Evolutionary conservation across 2,888 invertebrate species (phyloP), one percentile per base, ranked within the genome.

Genomic region (Scaptomyza cyrtandrae): DNA sequence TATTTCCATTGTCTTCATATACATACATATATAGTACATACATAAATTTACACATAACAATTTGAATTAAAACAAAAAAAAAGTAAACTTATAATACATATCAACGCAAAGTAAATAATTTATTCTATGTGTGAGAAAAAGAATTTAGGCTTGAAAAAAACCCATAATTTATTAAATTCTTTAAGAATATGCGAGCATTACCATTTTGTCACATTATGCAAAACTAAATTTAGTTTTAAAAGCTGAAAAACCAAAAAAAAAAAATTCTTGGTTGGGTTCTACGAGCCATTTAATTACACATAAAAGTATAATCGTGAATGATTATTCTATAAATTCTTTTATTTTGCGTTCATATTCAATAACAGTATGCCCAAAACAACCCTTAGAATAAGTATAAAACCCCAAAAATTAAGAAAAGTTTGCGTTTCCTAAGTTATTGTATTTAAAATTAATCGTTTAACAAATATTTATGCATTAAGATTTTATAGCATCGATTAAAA

Each of bases 401-500:
- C 66, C 55, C 66, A n/a, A 58, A 61, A 48, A 35, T 16, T 16
- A 52, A 19, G 35, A 49, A 55, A 55, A 29, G 24, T 55, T 70
- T 74, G 13, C 60, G 58, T 74, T 74, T 49, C 31, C 37, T 74
- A 57, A 53, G 66, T 74, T 74, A 74, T 66, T 74, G 74, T 74
- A 71, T 62, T 74, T 45, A 66, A 71, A 68, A 62, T 49, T 64
- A 31, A 64, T 56, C 43, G 60, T 71, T 78, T 71, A 41, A 39
- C 35, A 55, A 57, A 60, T 63, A 71, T 45, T 46, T 78, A 74
- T 58, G 48, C 48, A 52, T 45, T 70, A 74, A 71, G 74, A 62
- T 71, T 78, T 66, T 80, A 70, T 68, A 77, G 69, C 52, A 79
- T 79, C 69, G 76, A 70, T 53, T 68, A 78, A 71, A 35, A 35